Evolutionary conservation across 2,113 vertebrate species (phyloP), one percentile per base, ranked within the genome.

Genomic region (Petromus typicus): DNA sequence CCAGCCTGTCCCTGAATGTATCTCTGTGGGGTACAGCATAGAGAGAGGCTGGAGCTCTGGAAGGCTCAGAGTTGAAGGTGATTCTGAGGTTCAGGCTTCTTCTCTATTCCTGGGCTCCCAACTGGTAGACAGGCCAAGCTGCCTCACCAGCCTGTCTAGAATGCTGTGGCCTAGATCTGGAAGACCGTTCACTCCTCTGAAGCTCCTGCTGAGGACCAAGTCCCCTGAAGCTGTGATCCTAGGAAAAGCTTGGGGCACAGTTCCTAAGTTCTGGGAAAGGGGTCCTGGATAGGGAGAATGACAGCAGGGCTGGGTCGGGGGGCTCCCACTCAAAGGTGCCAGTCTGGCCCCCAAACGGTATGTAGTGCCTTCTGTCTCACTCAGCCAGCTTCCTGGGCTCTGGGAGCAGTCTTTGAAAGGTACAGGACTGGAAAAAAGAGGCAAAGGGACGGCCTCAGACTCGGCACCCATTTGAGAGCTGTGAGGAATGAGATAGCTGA

Each of bases 401-500:
- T 0, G 97, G 89, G 32, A 97, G 96, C 92, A 98, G 97, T 95
- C 98, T 98, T 91, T 97, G 98, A 8, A 98, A 97, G 66, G 96
- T 97, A 14, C 97, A 93, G 92, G 98, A 98, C 96, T 97, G 98
- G 45, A 98, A 86, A 0, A 98, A 93, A 14, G 98, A 64, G 22
- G 98, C 63, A 45, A 98, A 98, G 86, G 76, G n/a, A n/a, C 76
- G 25, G 98, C 97, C 0, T 91, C 17, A 14, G 98, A 93, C 95
- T 99, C 98, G 0, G 98, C 59, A 5, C 98, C 99, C 0, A 99
- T 99, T 98, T 99, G 99, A 56, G 99, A 99, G 98, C 99, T 99
- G 0, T 99, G 99, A 98, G 99, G 99, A 98, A 99, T 99, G 30
- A 99, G 98, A 94, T 99, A 99, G 95, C 99, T 99, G 97, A 99